A percentile compares a stretch with the other conserved stretches of the same genome.
phyloP scores from a whole-genome alignment of 1,140 invertebrate genomes.

The Drosophila pandora region DNA sequence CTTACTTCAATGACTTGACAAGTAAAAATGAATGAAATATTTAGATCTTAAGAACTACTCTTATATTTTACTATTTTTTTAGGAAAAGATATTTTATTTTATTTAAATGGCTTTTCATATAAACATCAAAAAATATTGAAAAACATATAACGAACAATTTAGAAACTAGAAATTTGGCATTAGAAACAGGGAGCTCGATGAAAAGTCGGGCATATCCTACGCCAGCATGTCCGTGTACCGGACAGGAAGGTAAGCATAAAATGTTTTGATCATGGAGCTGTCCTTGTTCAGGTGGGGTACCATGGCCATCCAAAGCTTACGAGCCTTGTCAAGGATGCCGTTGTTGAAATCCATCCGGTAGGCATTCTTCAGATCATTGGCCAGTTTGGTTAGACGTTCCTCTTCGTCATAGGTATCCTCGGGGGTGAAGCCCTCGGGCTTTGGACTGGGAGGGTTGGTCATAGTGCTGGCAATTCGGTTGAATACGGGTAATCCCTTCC shows the following conservation, averaged over 20 bases:
- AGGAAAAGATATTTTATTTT: no score
- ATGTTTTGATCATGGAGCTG: neutral
- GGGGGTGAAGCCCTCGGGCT: neutral
- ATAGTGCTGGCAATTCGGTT: neutral
- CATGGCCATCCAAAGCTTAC: slow-evolving; percentile 18
- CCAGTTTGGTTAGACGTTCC: neutral
- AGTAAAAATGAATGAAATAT: no score
- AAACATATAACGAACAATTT: slow-evolving; percentile 1
- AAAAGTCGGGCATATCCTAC: neutral
- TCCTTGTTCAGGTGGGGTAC: slow-evolving; percentile 13
- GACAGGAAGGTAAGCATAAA: slow-evolving; percentile 42
- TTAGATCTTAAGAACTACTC: no score
- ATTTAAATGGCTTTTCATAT: neutral
- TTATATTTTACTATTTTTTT: no score
- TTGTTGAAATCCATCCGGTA: slow-evolving; percentile 16
- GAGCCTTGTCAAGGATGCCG: slow-evolving; percentile 5
- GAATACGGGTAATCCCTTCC: neutral
- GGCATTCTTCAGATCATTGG: neutral
- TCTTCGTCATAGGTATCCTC: slow-evolving; percentile 1
- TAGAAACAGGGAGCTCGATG: neutral
- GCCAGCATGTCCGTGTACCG: slow-evolving; percentile 27
- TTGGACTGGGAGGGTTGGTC: neutral
- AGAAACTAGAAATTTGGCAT: neutral
- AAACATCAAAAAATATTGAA: neutral
- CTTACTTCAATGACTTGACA: slow-evolving; percentile 3